Evolutionary conservation across 2,888 invertebrate genomes (phyloP).

Genomic region (Eupeodes latifasciatus): DNA sequence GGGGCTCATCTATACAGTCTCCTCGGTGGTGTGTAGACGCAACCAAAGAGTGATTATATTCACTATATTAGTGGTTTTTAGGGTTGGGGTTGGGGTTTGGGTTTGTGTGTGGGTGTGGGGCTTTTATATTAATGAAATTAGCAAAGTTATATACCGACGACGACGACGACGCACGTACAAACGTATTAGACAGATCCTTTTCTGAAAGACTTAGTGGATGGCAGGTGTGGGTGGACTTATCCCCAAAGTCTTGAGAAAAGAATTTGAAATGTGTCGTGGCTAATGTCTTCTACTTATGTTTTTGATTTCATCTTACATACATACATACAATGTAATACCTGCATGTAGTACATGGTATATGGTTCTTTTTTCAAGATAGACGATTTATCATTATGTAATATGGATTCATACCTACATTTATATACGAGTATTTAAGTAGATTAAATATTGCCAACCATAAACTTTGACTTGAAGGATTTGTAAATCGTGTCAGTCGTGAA

Average conservation of each 20-base stretch:
- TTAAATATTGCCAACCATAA: slow-evolving; percentile 45
- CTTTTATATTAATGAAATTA: slow-evolving; percentile 76
- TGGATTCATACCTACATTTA: background rate
- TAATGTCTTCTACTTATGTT: slow-evolving; percentile 49
- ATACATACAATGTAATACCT: too few species aligned
- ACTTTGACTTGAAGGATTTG: slow-evolving; percentile 52
- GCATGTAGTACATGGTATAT: background rate
- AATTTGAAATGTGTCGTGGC: slow-evolving; percentile 51
- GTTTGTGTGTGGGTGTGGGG: slow-evolving; percentile 46
- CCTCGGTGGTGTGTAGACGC: background rate
- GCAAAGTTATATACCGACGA: background rate
- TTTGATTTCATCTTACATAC: slow-evolving; percentile 52
- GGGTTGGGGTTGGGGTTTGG: slow-evolving; percentile 34
- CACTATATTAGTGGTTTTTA: slow-evolving; percentile 58
- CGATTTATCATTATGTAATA: slow-evolving; percentile 21
- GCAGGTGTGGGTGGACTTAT: slow-evolving; percentile 20
- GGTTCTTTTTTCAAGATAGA: slow-evolving; percentile 19
- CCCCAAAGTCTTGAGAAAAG: slow-evolving; percentile 29
- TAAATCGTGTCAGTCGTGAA: slow-evolving; percentile 64
- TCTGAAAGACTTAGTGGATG: slow-evolving; percentile 10
- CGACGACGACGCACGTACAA: background rate
- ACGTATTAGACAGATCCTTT: slow-evolving; percentile 26
- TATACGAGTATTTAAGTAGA: slow-evolving; percentile 29
- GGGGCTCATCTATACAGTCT: background rate
- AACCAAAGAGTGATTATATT: slow-evolving; percentile 59